Percentiles rank a stretch among this genome's conserved stretches.
Evolutionary conservation across 2,888 invertebrate species (phyloP).

Genomic region (Rhagophthalmus giganteus): DNA sequence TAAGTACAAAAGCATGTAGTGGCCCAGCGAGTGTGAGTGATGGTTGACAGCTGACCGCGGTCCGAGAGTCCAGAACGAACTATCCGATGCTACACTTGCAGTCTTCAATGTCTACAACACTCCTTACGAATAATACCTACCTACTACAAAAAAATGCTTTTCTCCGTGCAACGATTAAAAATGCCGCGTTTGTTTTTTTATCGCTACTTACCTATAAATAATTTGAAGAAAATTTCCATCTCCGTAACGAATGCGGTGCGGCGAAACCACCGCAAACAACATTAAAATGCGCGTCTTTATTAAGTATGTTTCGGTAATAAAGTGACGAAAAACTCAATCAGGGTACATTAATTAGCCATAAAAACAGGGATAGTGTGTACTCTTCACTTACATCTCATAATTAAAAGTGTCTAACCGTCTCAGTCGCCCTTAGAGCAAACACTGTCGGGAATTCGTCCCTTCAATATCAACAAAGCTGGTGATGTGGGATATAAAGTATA

Average conservation of each 20-base stretch:
- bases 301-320: neutral
- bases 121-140: conserved; percentile 14
- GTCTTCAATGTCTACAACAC: conserved; percentile 27
- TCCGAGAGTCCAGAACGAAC: conserved; percentile 45
- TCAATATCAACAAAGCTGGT: conserved; percentile 38
- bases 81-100: conserved; percentile 34
- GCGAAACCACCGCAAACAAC: too few relatives aligned
- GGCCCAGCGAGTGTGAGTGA: conserved; percentile 55
- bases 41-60: conserved; percentile 56
- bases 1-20: conserved; percentile 59
- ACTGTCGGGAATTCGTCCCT: conserved; percentile 35
- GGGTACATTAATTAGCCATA: conserved; percentile 37
- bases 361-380: conserved; percentile 40
- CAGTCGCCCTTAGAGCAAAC: conserved; percentile 46
- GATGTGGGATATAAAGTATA: conserved; percentile 50
- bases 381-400: conserved; percentile 47
- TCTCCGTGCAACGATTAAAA: too few relatives aligned
- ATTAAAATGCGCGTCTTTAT: neutral
- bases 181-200: too few relatives aligned
- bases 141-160: too few relatives aligned
- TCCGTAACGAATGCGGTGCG: too few relatives aligned
- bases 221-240: too few relatives aligned
- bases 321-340: conserved; percentile 3
- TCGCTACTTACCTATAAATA: too few relatives aligned
- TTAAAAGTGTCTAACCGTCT: conserved; percentile 48